Conservation (phyloP, 2,797 vertebrate genomes). For the Helicolenus hilgendorfi region DNA sequence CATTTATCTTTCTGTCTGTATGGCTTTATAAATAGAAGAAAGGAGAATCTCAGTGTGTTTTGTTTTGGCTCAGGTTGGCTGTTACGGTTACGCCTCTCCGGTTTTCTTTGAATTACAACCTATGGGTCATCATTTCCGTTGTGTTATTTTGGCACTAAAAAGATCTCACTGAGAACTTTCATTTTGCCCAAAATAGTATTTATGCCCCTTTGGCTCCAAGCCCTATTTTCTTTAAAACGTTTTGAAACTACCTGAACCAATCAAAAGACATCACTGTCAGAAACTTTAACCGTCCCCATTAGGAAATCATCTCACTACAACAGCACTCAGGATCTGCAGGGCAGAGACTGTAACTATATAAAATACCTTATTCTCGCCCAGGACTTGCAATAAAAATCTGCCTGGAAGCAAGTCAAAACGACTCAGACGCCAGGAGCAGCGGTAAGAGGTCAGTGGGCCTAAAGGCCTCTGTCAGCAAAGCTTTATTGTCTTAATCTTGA, state of each 20-base stretch:
- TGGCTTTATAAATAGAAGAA: not conserved
- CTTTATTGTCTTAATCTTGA: conserved; percentile 70
- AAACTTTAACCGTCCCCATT: conserved; percentile 2
- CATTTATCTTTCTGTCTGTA: not conserved
- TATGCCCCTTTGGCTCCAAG: too few relatives aligned
- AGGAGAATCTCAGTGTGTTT: not conserved
- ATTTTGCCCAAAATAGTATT: not conserved
- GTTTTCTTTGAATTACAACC: not conserved
- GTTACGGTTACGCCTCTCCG: not conserved
- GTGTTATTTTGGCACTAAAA: not conserved
- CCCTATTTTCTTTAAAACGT: not conserved
- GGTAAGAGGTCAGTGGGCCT: conserved; percentile 30
- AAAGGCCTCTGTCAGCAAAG: conserved; percentile 24
- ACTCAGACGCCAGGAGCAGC: conserved; percentile 24
- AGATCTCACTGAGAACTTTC: not conserved
- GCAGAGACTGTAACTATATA: conserved; percentile 31
- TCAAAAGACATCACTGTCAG: not conserved
- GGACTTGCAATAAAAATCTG: conserved; percentile 78
- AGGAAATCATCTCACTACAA: conserved; percentile 1
- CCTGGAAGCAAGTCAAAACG: conserved; percentile 66
- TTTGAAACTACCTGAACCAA: not conserved
- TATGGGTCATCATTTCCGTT: not conserved
- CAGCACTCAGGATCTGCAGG: conserved; percentile 7
- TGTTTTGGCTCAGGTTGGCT: not conserved
- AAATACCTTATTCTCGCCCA: conserved; percentile 47